phyloP scores from a whole-genome alignment of 2,888 invertebrate species.

The Galeopsomyia nigrocyanea region DNA sequence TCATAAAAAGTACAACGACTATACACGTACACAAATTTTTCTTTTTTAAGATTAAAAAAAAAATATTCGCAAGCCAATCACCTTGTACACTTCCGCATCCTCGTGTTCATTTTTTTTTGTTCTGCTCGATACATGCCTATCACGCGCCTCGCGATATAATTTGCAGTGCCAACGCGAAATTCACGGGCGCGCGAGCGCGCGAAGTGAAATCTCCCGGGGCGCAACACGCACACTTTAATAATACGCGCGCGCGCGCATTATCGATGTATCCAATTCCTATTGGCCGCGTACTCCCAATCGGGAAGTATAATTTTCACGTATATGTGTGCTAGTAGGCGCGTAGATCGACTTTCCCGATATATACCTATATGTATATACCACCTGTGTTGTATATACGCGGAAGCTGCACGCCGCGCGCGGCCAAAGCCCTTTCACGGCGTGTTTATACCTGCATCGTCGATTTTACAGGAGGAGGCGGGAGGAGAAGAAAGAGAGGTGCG shows the following conservation, averaged over 20 bases:
- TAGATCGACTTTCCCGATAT: slow-evolving; percentile 39
- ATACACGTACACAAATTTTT: no score
- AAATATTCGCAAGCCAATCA: no score
- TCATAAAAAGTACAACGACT: no score
- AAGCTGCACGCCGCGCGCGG: slow-evolving; percentile 1
- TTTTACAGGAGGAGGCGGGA: not conserved
- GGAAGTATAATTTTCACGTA: slow-evolving; percentile 30
- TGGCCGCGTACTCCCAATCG: slow-evolving; percentile 13
- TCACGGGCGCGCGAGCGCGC: no score
- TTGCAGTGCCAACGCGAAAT: no score
- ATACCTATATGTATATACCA: slow-evolving; percentile 1
- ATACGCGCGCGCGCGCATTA: slow-evolving; percentile 13
- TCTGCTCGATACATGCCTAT: no score
- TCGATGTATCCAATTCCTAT: slow-evolving; percentile 17
- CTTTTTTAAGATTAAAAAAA: no score
- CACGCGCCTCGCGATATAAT: no score
- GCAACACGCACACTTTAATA: no score
- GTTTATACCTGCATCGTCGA: not conserved
- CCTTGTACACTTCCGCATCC: no score
- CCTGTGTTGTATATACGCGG: not conserved
- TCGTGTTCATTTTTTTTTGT: no score
- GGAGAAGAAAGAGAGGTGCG: not conserved
- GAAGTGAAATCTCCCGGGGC: no score
- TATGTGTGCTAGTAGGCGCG: slow-evolving; percentile 8
- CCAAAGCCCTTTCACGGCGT: slow-evolving; percentile 2